These are phyloP conservation scores for Hemichromis elongatus DNA, from an alignment of 2,113 vertebrate genomes.

Conservation along the genomic window DNA sequence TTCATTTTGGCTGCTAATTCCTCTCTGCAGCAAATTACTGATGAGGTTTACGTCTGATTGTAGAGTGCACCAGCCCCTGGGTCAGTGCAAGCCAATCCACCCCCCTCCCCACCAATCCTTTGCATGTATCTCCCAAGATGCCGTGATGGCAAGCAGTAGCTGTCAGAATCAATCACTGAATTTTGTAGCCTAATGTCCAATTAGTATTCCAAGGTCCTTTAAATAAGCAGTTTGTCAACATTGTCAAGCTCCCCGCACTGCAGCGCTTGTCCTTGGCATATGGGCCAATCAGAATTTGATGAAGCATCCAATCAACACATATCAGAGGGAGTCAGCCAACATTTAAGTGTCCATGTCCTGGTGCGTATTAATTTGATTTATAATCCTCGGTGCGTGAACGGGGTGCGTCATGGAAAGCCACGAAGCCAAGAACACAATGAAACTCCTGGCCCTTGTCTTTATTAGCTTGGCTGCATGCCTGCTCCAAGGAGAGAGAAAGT, in stretches of 20 bases:
- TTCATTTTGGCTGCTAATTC: not conserved
- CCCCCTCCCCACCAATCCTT: not conserved
- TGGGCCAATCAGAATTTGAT: conserved; percentile 54
- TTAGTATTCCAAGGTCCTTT: conserved; percentile 55
- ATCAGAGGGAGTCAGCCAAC: conserved; percentile 25
- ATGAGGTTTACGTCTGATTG: not conserved
- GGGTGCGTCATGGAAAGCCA: conserved; percentile 41
- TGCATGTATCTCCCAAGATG: not conserved
- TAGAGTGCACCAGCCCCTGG: not conserved
- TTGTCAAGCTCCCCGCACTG: not conserved
- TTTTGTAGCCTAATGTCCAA: conserved; percentile 36
- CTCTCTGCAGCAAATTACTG: not conserved
- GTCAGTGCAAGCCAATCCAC: not conserved
- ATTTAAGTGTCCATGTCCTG: conserved; percentile 30
- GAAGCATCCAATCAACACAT: conserved; percentile 38
- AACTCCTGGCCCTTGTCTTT: conserved; percentile 45
- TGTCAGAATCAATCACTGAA: conserved; percentile 34
- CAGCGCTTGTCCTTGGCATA: conserved; percentile 47
- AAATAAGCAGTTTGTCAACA: conserved; percentile 58
- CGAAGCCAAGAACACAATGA: conserved; percentile 45
- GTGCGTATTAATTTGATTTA: conserved; percentile 50
- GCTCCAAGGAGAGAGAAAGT: conserved; percentile 7
- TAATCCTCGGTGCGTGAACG: conserved; percentile 12
- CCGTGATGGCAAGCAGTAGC: not conserved
- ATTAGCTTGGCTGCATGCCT: conserved; percentile 37